Evolutionary conservation across 2,797 vertebrate species (phyloP), one percentile per base, ranked within the genome.

Genomic region (Tenualosa thibaudeaui): DNA sequence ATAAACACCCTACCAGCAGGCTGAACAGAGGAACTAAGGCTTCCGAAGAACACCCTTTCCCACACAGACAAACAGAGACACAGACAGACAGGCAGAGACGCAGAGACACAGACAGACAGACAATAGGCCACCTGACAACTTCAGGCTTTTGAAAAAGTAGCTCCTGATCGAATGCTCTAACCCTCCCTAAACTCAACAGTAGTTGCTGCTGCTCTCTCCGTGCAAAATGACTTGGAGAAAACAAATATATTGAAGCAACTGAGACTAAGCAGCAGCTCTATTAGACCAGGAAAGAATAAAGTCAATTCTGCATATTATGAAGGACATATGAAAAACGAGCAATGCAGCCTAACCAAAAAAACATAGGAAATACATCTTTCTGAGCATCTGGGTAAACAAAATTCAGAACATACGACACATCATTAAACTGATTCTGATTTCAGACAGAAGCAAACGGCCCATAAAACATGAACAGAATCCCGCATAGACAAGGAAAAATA

Each of bases 341-440:
- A 31, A 49, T 65, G 83, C 86, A 90, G 87, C 49, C 56, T 54
- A 84, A 60, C 58, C 5, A 24, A n/a, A n/a, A 58, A 58, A 84
- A 58, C 56, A 6, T 60, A 60, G 58, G 58, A 62, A 62, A 24
- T n/a, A 58, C 56, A 58, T 13, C 31, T 26, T 75, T 78, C 71
- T 78, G 40, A 78, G 71, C 40, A 78, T 78, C 17, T 43, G 71
- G 71, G 71, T 78, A 78, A 78, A 78, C 71, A 46, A 46, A 62
- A 78, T 75, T 40, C 37, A 19, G 68, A 37, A 75, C 68, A 46
- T 78, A 78, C 40, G 19, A 78, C 71, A 78, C 71, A 78, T 15
- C 71, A 78, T 78, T 22, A 43, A 78, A 43, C 43, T 22, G 40
- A 78, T 78, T 78, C 71, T 46, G 71, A 46, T 78, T 78, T 78